Evolutionary conservation across 2,888 invertebrate species (phyloP).

Genomic region (Mythimna loreyi): DNA sequence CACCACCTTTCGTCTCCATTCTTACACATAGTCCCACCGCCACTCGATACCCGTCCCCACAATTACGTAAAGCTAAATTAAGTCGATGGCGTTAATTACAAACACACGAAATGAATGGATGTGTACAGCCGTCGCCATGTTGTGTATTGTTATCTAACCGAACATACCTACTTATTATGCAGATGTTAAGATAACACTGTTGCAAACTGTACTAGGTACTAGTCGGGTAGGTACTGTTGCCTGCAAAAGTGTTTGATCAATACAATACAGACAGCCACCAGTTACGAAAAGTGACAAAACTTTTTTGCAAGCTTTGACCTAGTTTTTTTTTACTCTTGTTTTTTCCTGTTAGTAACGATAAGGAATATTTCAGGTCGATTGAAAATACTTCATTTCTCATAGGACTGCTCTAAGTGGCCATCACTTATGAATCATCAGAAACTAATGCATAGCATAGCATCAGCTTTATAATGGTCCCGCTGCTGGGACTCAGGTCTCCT

Average conservation of each 20-base stretch:
- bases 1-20: neutral
- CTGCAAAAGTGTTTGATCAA: conserved; percentile 43
- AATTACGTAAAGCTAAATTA: conserved; percentile 52
- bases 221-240: conserved; percentile 40
- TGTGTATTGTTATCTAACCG: conserved; percentile 66
- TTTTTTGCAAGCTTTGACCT: neutral
- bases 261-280: neutral
- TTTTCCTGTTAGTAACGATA: conserved; percentile 4
- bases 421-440: too few species aligned
- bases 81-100: conserved; percentile 61
- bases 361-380: too few species aligned
- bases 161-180: conserved; percentile 67
- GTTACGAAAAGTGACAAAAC: neutral
- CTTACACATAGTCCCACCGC: conserved; percentile 11
- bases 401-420: too few species aligned
- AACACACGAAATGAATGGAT: conserved; percentile 58
- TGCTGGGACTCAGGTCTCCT: too few species aligned
- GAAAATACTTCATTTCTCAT: too few species aligned
- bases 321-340: neutral
- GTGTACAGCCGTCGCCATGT: conserved; percentile 54
- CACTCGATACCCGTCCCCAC: conserved; percentile 14
- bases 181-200: conserved; percentile 62
- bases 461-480: too few species aligned
- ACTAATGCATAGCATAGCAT: too few species aligned
- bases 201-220: conserved; percentile 31